phyloP scores from a whole-genome alignment of 2,888 invertebrate genomes.

The Drosophila macrothrix region DNA sequence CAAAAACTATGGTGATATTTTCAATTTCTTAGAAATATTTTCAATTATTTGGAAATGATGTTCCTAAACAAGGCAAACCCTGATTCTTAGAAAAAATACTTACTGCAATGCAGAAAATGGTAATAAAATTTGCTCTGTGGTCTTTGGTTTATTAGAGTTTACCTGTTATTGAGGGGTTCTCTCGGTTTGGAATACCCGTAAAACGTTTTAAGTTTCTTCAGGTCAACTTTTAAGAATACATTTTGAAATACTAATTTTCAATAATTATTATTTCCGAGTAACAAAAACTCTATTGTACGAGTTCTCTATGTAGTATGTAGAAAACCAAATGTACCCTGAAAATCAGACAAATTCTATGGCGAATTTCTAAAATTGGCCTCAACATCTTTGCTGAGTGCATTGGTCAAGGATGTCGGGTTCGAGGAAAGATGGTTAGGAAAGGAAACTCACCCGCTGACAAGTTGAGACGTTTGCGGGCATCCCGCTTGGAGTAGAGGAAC shows the following conservation, averaged over 20 bases:
- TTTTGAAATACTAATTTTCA: not conserved
- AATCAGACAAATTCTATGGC: not conserved
- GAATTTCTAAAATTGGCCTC: not conserved
- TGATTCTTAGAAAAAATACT: not conserved
- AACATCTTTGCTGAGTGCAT: not conserved
- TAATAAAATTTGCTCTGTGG: not conserved
- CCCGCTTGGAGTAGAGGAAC: constrained; percentile 87
- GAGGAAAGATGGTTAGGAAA: not conserved
- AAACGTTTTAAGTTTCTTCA: not conserved
- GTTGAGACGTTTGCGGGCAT: constrained; percentile 86
- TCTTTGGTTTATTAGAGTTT: not conserved
- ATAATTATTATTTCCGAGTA: not conserved
- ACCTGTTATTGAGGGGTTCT: not conserved
- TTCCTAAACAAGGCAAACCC: not conserved
- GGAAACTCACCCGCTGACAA: constrained; percentile 87
- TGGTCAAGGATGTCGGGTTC: not conserved
- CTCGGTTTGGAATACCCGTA: not conserved
- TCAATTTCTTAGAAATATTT: not conserved
- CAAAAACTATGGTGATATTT: not conserved
- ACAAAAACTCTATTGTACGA: not conserved
- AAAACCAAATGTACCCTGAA: not conserved
- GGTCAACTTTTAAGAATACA: not conserved
- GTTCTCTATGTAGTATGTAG: not conserved
- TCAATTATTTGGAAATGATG: not conserved
- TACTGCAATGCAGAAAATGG: not conserved